phyloP scores from a whole-genome alignment of 2,888 invertebrate genomes.

The Papilio gigon region DNA sequence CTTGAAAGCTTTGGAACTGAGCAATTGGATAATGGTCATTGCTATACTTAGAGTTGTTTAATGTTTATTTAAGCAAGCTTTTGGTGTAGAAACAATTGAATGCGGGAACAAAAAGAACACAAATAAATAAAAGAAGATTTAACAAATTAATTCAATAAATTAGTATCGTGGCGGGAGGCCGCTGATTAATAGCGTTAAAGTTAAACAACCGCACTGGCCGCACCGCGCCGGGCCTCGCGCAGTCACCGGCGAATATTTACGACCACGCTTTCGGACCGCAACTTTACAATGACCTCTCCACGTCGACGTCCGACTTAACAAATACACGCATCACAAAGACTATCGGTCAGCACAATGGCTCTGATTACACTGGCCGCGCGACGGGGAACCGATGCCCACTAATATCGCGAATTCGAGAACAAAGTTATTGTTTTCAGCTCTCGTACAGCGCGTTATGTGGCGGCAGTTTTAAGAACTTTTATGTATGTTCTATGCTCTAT shows the following conservation, averaged over 20 bases:
- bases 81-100: background rate
- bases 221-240: constrained; percentile 23
- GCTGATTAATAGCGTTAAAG: constrained; percentile 53
- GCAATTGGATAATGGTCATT: background rate
- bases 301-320: constrained; percentile 30
- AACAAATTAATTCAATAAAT: constrained; percentile 35
- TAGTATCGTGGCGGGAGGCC: constrained; percentile 9
- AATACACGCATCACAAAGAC: constrained; percentile 38
- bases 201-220: constrained; percentile 41
- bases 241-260: constrained; percentile 53
- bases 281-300: constrained; percentile 35
- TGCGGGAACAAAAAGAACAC: background rate
- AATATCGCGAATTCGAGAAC: constrained; percentile 33
- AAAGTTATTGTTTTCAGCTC: constrained; percentile 32
- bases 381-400: constrained; percentile 22
- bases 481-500: too few relatives aligned
- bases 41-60: background rate
- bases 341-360: constrained; percentile 41
- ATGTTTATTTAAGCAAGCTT: background rate
- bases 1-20: background rate
- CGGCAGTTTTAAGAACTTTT: background rate
- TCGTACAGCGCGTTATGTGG: background rate
- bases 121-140: constrained; percentile 14
- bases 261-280: constrained; percentile 45
- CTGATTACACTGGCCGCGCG: constrained; percentile 48